Evolutionary conservation across 2,113 vertebrate species (phyloP).

Genomic region (Oxyura jamaicensis): DNA sequence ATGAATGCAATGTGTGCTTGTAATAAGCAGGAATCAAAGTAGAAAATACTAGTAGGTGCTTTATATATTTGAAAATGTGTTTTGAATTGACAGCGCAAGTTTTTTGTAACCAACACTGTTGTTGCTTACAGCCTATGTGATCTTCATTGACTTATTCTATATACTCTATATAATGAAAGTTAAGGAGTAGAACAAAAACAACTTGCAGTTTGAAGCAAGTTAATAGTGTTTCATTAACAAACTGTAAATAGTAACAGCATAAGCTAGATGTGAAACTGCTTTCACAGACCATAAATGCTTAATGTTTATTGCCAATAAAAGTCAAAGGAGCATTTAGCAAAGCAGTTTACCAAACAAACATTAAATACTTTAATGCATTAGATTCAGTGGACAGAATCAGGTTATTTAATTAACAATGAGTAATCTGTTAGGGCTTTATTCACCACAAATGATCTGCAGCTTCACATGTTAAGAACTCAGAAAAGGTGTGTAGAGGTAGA

Average conservation of each 20-base stretch:
- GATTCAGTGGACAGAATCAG: constrained; percentile 79
- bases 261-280: constrained; percentile 76
- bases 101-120: background rate
- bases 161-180: constrained; percentile 64
- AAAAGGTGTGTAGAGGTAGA: background rate
- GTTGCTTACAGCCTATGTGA: constrained; percentile 10
- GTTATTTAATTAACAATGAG: constrained; percentile 82
- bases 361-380: constrained; percentile 83
- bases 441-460: constrained; percentile 74
- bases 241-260: constrained; percentile 82
- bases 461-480: background rate
- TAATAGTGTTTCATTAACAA: constrained; percentile 82
- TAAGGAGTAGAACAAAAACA: constrained; percentile 77
- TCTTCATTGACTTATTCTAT: constrained; percentile 62
- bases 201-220: constrained; percentile 73
- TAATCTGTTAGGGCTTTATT: constrained; percentile 76
- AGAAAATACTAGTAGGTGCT: background rate
- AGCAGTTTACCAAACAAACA: constrained; percentile 85
- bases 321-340: constrained; percentile 84
- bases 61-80: background rate
- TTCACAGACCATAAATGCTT: constrained; percentile 85
- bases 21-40: background rate
- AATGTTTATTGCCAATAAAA: constrained; percentile 88
- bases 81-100: background rate
- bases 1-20: background rate